phyloP scores from a whole-genome alignment of 92 coral and sea anemone species.

The Palythoa heliodiscus region DNA sequence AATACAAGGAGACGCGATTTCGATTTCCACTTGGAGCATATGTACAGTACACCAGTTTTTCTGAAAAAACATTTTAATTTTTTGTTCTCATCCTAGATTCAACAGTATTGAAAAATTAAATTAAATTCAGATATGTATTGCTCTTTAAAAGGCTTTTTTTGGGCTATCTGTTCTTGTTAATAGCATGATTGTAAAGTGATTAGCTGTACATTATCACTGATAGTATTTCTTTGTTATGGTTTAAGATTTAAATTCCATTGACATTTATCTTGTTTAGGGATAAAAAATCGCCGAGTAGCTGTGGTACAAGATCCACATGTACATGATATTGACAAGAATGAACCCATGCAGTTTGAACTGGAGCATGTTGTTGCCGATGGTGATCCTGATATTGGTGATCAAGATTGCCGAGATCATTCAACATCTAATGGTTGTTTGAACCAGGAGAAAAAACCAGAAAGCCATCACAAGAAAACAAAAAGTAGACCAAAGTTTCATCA shows the following conservation, averaged over 20 bases:
- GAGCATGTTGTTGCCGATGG: not conserved
- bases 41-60: no score
- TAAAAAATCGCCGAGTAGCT: slow-evolving; percentile 32
- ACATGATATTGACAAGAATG: not conserved
- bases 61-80: no score
- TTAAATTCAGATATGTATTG: no score
- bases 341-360: slow-evolving; percentile 28
- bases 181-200: no score
- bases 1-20: no score
- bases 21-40: no score
- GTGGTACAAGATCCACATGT: slow-evolving; percentile 3
- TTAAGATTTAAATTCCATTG: no score
- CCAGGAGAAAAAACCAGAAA: slow-evolving; percentile 2
- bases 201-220: not conserved
- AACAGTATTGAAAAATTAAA: no score
- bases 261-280: slow-evolving; percentile 4
- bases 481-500: slow-evolving; percentile 56
- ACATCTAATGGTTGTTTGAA: not conserved
- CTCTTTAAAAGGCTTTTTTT: no score
- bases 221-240: not conserved
- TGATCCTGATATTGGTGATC: not conserved
- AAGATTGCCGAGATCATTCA: not conserved
- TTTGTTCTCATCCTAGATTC: no score
- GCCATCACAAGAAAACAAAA: slow-evolving; percentile 20
- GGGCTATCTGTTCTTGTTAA: no score